A percentile compares a stretch with the other conserved stretches of the same genome.
These are phyloP conservation scores for Python bivittatus DNA, from an alignment of 2,113 vertebrate species.

Conservation along the genomic window DNA sequence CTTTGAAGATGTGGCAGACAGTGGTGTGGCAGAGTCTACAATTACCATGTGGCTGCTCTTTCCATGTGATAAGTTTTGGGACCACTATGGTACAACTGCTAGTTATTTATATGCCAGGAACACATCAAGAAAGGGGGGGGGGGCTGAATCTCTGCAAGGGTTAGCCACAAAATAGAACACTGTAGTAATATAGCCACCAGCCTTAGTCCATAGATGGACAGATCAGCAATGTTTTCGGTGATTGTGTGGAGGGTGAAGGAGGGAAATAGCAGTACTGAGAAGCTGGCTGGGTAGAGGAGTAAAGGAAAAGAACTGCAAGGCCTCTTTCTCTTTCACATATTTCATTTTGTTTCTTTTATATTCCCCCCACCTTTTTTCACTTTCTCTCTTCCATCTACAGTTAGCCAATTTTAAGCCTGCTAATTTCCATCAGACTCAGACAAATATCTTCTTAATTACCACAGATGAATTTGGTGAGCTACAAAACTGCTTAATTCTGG, in stretches of 20 bases:
- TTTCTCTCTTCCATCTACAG: background rate
- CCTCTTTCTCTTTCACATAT: background rate
- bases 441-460: background rate
- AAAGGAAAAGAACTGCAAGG: background rate
- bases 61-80: background rate
- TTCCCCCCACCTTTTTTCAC: background rate
- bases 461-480: background rate
- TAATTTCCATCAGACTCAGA: background rate
- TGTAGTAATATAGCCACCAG: background rate
- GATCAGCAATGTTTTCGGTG: background rate
- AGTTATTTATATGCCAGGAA: background rate
- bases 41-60: background rate
- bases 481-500: background rate
- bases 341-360: background rate
- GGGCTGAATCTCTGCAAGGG: background rate
- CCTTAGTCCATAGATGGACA: background rate
- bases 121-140: background rate
- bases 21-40: background rate
- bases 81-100: background rate
- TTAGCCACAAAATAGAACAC: background rate
- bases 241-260: background rate
- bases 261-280: background rate
- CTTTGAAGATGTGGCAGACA: background rate
- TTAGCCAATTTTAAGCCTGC: background rate
- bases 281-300: background rate